Evolutionary conservation across 2,797 vertebrate genomes (phyloP).

Genomic region (Lepus townsendii): DNA sequence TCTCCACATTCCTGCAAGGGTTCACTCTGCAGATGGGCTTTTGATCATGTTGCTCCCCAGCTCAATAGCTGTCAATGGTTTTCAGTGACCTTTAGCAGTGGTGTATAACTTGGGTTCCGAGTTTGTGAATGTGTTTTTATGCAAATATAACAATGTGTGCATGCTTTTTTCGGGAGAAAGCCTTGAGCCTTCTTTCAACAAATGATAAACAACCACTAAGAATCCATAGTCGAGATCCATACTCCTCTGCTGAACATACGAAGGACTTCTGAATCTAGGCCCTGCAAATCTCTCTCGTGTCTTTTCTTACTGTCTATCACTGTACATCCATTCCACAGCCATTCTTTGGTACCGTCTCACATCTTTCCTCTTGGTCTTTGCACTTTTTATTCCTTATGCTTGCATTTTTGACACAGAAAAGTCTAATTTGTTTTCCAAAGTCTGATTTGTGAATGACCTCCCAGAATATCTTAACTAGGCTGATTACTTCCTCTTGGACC

Average conservation of each 20-base stretch:
- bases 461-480: not conserved
- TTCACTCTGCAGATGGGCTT: not conserved
- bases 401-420: not conserved
- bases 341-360: not conserved
- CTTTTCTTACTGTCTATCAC: not conserved
- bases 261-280: not conserved
- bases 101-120: not conserved
- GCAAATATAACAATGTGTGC: not conserved
- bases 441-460: not conserved
- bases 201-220: not conserved
- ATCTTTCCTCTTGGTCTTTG: not conserved
- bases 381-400: not conserved
- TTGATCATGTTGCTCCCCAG: not conserved
- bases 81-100: not conserved
- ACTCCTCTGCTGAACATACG: not conserved
- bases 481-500: not conserved
- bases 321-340: not conserved
- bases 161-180: not conserved
- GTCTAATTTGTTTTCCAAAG: not conserved
- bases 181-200: constrained; percentile 39
- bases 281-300: not conserved
- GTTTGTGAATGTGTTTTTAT: not conserved
- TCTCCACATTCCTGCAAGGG: not conserved
- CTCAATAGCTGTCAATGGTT: not conserved
- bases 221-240: not conserved